Percentiles rank a stretch among this genome's conserved stretches.
phyloP scores from a whole-genome alignment of 1,140 invertebrate genomes.

The Panulirus ornatus region DNA sequence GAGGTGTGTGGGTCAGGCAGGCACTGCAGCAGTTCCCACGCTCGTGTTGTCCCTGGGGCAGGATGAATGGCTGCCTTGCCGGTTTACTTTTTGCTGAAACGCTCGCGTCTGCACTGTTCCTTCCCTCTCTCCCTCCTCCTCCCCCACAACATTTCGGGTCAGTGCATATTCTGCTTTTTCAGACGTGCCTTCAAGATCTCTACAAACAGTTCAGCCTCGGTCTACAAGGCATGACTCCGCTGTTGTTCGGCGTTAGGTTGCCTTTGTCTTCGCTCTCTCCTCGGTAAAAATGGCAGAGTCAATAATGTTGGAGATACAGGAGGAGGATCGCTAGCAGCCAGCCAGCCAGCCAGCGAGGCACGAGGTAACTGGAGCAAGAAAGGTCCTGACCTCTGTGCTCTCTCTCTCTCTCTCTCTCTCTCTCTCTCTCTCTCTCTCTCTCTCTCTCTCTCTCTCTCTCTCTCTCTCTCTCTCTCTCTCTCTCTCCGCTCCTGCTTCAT shows the following conservation, averaged over 20 bases:
- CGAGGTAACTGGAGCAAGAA: background rate
- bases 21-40: no score
- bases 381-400: no score
- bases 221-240: conserved; percentile 2
- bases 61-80: background rate
- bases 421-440: background rate
- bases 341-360: no score
- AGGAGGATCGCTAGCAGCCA: no score
- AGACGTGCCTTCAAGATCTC: background rate
- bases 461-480: background rate
- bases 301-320: background rate
- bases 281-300: conserved; percentile 5
- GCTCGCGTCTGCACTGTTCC: conserved; percentile 1
- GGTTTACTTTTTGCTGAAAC: conserved; percentile 6
- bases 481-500: background rate
- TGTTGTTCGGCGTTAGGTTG: background rate
- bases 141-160: background rate
- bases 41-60: background rate
- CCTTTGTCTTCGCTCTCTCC: background rate
- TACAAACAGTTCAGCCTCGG: conserved; percentile 10
- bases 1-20: no score
- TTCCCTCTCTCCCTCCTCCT: background rate
- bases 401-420: no score
- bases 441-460: background rate
- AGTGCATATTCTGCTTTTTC: conserved; percentile 17